These are phyloP conservation scores for Mesocentrotus franciscanus DNA, from an alignment of 53 echinoderm and acorn worm genomes.

Conservation along the genomic window DNA sequence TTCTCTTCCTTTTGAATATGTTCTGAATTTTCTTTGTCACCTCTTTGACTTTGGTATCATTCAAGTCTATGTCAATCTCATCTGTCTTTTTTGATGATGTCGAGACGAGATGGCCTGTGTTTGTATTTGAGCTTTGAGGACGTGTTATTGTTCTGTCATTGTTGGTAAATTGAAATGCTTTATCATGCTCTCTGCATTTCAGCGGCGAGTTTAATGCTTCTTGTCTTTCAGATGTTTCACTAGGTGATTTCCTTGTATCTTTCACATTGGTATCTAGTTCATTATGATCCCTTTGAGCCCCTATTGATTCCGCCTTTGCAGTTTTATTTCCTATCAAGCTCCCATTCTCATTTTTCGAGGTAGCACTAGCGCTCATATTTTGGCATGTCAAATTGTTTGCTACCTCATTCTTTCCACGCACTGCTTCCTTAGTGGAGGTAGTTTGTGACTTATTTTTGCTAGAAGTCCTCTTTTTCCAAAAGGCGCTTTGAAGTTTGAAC, in stretches of 20 bases:
- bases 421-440: neutral
- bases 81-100: neutral
- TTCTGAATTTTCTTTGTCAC: slow-evolving; percentile 41
- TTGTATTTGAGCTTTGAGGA: slow-evolving; percentile 21
- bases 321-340: neutral
- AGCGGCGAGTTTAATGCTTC: neutral
- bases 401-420: neutral
- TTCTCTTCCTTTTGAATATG: slow-evolving; percentile 35
- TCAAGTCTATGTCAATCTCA: slow-evolving; percentile 54
- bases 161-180: neutral
- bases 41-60: slow-evolving; percentile 30
- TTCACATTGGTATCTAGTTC: neutral
- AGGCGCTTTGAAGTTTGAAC: slow-evolving; percentile 45
- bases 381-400: neutral
- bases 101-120: slow-evolving; percentile 30
- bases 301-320: neutral
- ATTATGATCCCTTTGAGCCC: neutral
- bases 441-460: neutral
- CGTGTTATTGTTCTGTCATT: neutral
- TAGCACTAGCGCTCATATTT: neutral
- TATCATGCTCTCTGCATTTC: neutral
- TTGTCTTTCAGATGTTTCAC: neutral
- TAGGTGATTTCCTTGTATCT: neutral
- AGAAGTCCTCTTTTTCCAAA: slow-evolving; percentile 45
- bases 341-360: neutral